Evolutionary conservation across 2,888 invertebrate species (phyloP).

Genomic region (Agriopis marginaria): DNA sequence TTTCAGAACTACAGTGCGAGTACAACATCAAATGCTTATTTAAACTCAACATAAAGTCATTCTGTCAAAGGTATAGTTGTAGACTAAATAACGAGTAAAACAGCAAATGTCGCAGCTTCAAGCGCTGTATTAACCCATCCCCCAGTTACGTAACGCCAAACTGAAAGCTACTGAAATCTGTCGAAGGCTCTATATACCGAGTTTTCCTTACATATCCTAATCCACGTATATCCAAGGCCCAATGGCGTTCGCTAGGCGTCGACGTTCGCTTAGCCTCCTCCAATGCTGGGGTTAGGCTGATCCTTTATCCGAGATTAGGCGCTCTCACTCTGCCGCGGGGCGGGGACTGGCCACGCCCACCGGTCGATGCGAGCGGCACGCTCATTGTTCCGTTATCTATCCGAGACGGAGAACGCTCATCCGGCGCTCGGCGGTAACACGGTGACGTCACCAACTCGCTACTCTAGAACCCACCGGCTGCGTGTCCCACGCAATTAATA

Average conservation of each 20-base stretch:
- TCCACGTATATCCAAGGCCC: slow-evolving; percentile 79
- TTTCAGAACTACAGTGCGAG: too few species aligned
- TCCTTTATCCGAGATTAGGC: slow-evolving; percentile 85
- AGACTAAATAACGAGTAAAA: not conserved
- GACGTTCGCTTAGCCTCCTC: slow-evolving; percentile 78
- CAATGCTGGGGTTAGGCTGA: slow-evolving; percentile 80
- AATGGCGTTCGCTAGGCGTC: slow-evolving; percentile 78
- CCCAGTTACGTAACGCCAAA: slow-evolving; percentile 41
- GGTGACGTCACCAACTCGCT: slow-evolving; percentile 59
- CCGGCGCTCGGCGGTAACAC: slow-evolving; percentile 69
- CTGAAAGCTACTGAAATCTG: slow-evolving; percentile 50
- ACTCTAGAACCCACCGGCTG: slow-evolving; percentile 31
- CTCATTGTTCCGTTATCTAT: slow-evolving; percentile 82
- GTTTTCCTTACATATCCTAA: slow-evolving; percentile 71
- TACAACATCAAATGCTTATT: too few species aligned
- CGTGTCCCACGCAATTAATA: slow-evolving; percentile 25
- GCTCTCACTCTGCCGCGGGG: slow-evolving; percentile 75
- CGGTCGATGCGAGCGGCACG: slow-evolving; percentile 78
- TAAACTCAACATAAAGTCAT: too few species aligned
- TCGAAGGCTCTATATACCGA: slow-evolving; percentile 44
- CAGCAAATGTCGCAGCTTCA: slow-evolving; percentile 10
- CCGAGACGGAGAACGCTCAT: slow-evolving; percentile 79
- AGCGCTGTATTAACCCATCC: slow-evolving; percentile 29
- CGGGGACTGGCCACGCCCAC: slow-evolving; percentile 82
- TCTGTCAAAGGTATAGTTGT: too few species aligned